Evolutionary conservation across 2,797 vertebrate species (phyloP), one percentile per base, ranked within the genome.

Genomic region (Dipus sagitta): DNA sequence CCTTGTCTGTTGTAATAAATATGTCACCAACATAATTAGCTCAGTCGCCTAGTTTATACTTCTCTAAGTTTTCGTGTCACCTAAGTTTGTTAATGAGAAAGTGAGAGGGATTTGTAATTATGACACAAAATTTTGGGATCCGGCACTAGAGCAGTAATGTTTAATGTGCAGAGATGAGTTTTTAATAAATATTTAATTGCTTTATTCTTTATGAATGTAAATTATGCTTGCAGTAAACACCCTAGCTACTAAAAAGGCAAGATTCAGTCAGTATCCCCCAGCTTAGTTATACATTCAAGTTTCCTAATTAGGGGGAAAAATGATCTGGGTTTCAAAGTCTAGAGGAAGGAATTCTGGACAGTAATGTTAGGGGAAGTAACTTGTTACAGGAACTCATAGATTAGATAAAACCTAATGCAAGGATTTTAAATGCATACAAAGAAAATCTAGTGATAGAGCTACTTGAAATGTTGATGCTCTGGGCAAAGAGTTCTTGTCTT

Each of bases 181-280:
- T 96, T 80, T 92, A 96, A 96, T 95, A 89, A 97, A 91, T 95
- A 95, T 91, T 88, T 97, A 97, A 97, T 95, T 95, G 92, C 81
- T 93, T 88, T 80, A 86, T 93, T 95, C 92, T 92, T 95, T 86
- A 80, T 95, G 90, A 65, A 38, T 75, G 90, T 90, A 90, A 95
- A 96, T 80, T 86, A 91, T 71, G 74, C 88, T 93, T 89, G 82
- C 58, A 28, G 86, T 65, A 85, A 92, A 87, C 81, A 84, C n/a
- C 86, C 78, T 28, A 89, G 94, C 94, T 92, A 88, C 64, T 65
- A 91, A 96, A 64, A 13, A 62, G 47, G 23, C 83, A 75, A 90
- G 47, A 78, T 30, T 4, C 62, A 3, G 2, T 4, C 62, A 3
- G 2, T 88, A 17, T 11, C 80, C 75, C 12, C 1, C 11, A 79